Evolutionary conservation across 2,797 vertebrate species (phyloP), one percentile per base, ranked within the genome.

Genomic region (Poecile montanus): DNA sequence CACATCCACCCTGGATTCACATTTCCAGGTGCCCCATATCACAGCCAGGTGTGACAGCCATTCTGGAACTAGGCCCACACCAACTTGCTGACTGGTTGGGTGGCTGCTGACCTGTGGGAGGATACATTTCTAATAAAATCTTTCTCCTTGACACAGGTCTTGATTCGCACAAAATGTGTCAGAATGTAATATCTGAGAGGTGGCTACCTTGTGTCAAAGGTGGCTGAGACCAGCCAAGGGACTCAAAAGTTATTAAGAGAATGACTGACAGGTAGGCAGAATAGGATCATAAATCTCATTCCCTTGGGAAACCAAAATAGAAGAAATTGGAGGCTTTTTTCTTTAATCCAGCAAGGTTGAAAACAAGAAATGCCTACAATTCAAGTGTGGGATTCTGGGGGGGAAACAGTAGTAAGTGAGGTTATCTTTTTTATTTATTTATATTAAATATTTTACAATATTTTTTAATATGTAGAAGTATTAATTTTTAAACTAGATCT

Each of bases 231-330:
- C 66, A 90, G 36, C 14, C 82, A 65, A 13, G 13, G 29, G 40
- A 73, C 92, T 79, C 70, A 86, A 38, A 94, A 90, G 29, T 90
- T 90, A 94, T 86, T 81, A 94, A 85, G 25, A 73, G 45, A 38
- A 36, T 48, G 79, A 94, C 11, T 94, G 95, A 32, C 85, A 94
- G 72, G 34, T 45, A 77, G 62, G 22, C 25, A 92, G 82, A 81
- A 90, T 45, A 81, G 83, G 38, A 86, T 65, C 51, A 2, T 30
- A 89, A 78, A 17, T 70, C 70, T 91, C 23, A 38, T 45, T 94
- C 77, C 70, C 83, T 45, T 76, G 76, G 76, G 85, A 93, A 91
- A 81, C 21, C 17, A 78, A 50, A 81, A 71, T 32, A 78, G 50
- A 79, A 84, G 10, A 9, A 16, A 54, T 9, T 79, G 11, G 19